Evolutionary conservation across 2,797 vertebrate genomes (phyloP), one percentile per base, ranked within the genome.

Genomic region (Lycodopsis pacificus): DNA sequence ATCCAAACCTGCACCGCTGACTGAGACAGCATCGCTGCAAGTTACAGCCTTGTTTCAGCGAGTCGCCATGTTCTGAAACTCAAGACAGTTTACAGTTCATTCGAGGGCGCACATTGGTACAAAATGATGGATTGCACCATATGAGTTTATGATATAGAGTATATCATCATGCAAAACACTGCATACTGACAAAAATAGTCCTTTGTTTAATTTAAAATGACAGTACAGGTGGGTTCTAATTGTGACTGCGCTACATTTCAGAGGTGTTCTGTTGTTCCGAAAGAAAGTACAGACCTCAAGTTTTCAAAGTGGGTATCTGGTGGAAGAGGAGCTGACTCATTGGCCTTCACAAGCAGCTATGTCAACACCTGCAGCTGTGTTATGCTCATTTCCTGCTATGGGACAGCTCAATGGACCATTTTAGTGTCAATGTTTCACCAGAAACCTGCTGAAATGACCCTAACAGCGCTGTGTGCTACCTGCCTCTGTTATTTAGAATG

Each of bases 281-380:
- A 70, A 65, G 58, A 25, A 58, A 70, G 20, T 44, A 27, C 42
- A 65, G 14, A 27, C 27, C 34, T 49, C 25, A 44, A 48, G 32
- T 71, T 67, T 54, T 67, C 11, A 46, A 76, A 71, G 51, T 22
- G 32, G 65, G 27, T 65, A 57, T 49, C 42, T 71, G 61, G 13
- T 19, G 34, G 70, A 51, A 20, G 44, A 56, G 44, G 73, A 40
- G 49, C 25, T 12, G 66, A 9, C 54, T 70, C 59, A 36, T 7
- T 58, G n/a, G 15, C 36, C 51, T 70, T 65, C 56, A 78, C 53
- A 62, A 56, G 5, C 56, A 36, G 40, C 40, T 13, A 19, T 36
- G 36, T 70, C 54, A 71, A 57, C 71, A 75, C 71, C 58, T 72
- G 58, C 68, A 72, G 62, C 66, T 54, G 62, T 71, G 69, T 62